These are phyloP conservation scores for Lycocorax pyrrhopterus DNA, from an alignment of 2,113 vertebrate species.

Conservation along the genomic window DNA sequence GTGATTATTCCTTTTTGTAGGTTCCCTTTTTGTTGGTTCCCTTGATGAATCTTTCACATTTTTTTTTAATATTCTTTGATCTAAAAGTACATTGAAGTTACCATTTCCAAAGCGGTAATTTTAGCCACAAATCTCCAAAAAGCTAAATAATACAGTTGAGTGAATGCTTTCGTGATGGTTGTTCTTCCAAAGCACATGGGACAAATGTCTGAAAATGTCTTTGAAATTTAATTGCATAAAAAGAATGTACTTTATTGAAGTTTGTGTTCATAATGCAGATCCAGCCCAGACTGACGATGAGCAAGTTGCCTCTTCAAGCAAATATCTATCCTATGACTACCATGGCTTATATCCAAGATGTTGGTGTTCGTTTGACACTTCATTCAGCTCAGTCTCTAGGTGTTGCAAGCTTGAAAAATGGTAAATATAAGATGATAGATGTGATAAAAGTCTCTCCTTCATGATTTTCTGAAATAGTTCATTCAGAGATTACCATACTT, in stretches of 20 bases:
- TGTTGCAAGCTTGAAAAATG: conserved; percentile 80
- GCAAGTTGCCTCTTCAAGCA: conserved; percentile 89
- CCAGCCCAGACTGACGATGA: conserved; percentile 82
- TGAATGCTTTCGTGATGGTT: neutral
- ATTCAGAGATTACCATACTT: neutral
- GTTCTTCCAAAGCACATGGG: neutral
- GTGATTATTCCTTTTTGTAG: neutral
- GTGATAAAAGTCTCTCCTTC: neutral
- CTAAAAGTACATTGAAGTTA: neutral
- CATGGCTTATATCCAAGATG: conserved; percentile 85
- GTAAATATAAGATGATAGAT: conserved; percentile 60
- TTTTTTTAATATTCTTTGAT: conserved; percentile 25
- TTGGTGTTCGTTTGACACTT: conserved; percentile 73
- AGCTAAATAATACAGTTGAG: neutral
- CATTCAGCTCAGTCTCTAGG: conserved; percentile 88
- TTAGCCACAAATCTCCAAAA: neutral
- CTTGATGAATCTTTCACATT: conserved; percentile 28
- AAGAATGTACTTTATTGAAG: neutral
- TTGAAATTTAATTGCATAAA: conserved; percentile 25
- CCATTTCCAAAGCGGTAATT: conserved; percentile 4
- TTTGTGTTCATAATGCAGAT: conserved; percentile 73
- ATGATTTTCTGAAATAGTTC: neutral
- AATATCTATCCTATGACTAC: conserved; percentile 92
- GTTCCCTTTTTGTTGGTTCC: neutral
- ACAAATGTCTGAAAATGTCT: conserved; percentile 12